Conservation (phyloP, 2,888 invertebrate genomes). For the Megamerina dolium region DNA sequence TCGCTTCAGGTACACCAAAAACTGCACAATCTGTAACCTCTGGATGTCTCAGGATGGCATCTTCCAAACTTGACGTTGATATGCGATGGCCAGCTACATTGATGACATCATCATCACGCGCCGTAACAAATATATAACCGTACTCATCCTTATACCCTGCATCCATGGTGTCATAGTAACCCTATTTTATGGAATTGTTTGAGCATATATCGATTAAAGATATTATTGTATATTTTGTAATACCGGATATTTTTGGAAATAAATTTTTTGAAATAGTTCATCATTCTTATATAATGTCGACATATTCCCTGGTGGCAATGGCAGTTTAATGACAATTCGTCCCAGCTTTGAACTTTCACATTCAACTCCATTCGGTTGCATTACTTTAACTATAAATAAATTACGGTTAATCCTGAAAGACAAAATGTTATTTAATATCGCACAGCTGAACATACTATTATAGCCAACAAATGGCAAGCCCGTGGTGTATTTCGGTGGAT, state of each 20-base stretch:
- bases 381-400: constrained; percentile 56
- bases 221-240: too few relatives aligned
- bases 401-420: neutral
- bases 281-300: constrained; percentile 76
- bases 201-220: too few relatives aligned
- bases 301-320: constrained; percentile 84
- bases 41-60: constrained; percentile 80
- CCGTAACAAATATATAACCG: constrained; percentile 82
- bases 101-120: constrained; percentile 86
- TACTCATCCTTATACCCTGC: constrained; percentile 80
- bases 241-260: constrained; percentile 79
- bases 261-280: constrained; percentile 70
- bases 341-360: constrained; percentile 71
- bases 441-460: constrained; percentile 56
- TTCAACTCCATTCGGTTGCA: constrained; percentile 63
- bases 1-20: constrained; percentile 80
- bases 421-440: neutral
- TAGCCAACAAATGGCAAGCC: constrained; percentile 88
- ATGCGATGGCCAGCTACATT: constrained; percentile 92
- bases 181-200: constrained; percentile 26
- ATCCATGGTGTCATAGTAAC: constrained; percentile 83
- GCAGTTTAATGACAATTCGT: constrained; percentile 74
- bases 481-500: constrained; percentile 69
- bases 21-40: constrained; percentile 83
- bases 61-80: constrained; percentile 84